A percentile compares a stretch with the other conserved stretches of the same genome.
Conservation (phyloP, 2,113 vertebrate species). For the Plecturocebus donacophilus region DNA sequence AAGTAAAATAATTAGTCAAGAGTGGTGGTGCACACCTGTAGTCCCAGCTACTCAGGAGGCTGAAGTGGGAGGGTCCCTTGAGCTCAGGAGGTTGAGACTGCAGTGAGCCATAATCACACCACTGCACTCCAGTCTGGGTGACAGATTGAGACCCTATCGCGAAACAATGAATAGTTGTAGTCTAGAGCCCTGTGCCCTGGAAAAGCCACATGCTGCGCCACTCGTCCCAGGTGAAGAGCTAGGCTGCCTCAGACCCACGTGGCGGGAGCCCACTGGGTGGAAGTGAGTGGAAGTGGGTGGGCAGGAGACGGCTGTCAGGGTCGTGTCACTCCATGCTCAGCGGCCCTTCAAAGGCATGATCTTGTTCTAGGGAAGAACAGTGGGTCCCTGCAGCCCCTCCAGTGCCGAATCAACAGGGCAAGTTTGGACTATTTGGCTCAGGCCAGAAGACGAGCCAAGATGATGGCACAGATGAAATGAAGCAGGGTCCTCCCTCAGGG, state of each 20-base stretch:
- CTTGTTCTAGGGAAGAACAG: too few relatives aligned
- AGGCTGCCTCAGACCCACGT: neutral
- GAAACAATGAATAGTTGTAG: neutral
- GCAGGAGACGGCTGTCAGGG: too few relatives aligned
- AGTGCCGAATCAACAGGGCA: neutral
- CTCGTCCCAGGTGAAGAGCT: neutral
- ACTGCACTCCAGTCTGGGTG: too few relatives aligned
- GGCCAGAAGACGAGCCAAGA: neutral
- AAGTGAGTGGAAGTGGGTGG: neutral
- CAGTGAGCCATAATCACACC: too few relatives aligned
- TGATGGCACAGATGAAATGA: too few relatives aligned
- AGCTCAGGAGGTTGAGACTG: too few relatives aligned
- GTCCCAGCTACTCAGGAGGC: too few relatives aligned
- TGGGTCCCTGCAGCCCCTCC: neutral
- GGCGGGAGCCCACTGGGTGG: neutral
- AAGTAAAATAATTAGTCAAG: too few relatives aligned
- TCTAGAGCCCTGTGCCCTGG: neutral
- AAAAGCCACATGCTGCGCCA: neutral
- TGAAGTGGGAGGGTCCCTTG: too few relatives aligned
- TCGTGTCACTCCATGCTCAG: neutral
- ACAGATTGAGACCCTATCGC: too few relatives aligned
- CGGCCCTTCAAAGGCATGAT: neutral
- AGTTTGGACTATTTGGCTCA: neutral
- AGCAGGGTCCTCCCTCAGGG: rapidly evolving
- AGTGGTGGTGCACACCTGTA: too few relatives aligned